Evolutionary conservation across 1,140 invertebrate genomes (phyloP), one percentile per base, ranked within the genome.

Genomic region (Akabosia matsudoensis): DNA sequence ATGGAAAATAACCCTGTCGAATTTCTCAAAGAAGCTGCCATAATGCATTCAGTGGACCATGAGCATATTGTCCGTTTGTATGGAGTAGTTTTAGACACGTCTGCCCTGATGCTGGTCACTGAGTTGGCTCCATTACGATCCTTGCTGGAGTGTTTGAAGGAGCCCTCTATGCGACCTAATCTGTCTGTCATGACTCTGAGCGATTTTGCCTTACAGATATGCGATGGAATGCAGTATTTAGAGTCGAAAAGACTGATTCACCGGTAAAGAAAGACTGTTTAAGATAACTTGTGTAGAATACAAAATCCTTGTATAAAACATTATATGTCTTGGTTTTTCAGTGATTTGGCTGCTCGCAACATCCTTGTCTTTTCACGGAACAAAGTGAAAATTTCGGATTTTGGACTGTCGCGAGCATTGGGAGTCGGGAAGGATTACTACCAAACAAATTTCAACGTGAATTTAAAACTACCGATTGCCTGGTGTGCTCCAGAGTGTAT

Each of bases 401-500:
- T 99, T 85, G 97, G 97, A 1, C 84, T 99, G 33, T 98, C 96
- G 0, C 87, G 97, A 73, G 95, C 96, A 0, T 85, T 99, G n/a
- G 96, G 97, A 10, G 94, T 97, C 70, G 97, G 96, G 7, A 98
- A 98, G 85, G 97, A 99, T 86, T 99, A 99, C 84, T 99, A 99
- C 84, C 95, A 98, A 86, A 97, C 95, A 0, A 98, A 99, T 86
- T 98, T 98, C 84, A 98, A 96, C 85, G 95, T 97, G 7, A 97
- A 97, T 87, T 88, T 99, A 26, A 98, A 98, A 87, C 86, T 99
- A 76, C 97, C 97, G 2, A 97, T 99, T 82, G 97, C 97, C 0
- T 99, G 97, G 97, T 93, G 96, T 88, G 97, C 97, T 0, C 97
- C 97, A 0, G 97, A 99, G 86, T 97, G 94, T 84, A 98, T 99